Evolutionary conservation across 1,140 invertebrate species (phyloP), one percentile per base, ranked within the genome.

Genomic region (Brachionus calyciflorus): DNA sequence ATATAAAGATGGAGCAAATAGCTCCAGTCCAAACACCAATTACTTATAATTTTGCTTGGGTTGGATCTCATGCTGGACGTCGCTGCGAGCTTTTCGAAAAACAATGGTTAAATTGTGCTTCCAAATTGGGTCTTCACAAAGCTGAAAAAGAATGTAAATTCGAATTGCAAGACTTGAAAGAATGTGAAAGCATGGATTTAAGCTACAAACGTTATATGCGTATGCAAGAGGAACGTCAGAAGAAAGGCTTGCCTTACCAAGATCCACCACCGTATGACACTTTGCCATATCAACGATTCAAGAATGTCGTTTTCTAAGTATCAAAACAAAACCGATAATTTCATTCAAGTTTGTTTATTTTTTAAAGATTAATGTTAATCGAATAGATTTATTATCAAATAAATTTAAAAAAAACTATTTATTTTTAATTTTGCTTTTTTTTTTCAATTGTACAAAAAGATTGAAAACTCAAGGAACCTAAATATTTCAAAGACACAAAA

Each of bases 71-170:
- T 17, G 69, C 44, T n/a, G 69, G 69, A n/a, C 19, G 46, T 14
- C 19, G 69, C 26, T 73, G 69, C 24, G 69, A 73, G 33, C 19
- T 51, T 51, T 73, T 73, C 69, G 69, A 73, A 51, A 73, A 73
- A 55, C 69, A 73, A 73, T 73, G 69, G 69, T 24, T 73, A 19
- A 17, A 73, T 28, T 73, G 69, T 41, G 69, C 69, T 6, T 73
- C 69, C 21, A 73, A 73, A 55, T 41, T 51, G n/a, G 69, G 69
- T 73, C 46, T 73, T 0, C 14, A 73, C 14, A 49, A 55, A 49
- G 69, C 69, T 37, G 69, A 73, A 41, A 30, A 55, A 73, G 69
- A 51, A 49, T 73, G 69, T 33, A 73, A 73, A 73, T 40, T 51
- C 10, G 19, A 73, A 14, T 21, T 51, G 14, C n/a, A 51, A 49